These are phyloP conservation scores for Epinephelus coioides DNA, from an alignment of 2,797 vertebrate species.

Conservation along the genomic window DNA sequence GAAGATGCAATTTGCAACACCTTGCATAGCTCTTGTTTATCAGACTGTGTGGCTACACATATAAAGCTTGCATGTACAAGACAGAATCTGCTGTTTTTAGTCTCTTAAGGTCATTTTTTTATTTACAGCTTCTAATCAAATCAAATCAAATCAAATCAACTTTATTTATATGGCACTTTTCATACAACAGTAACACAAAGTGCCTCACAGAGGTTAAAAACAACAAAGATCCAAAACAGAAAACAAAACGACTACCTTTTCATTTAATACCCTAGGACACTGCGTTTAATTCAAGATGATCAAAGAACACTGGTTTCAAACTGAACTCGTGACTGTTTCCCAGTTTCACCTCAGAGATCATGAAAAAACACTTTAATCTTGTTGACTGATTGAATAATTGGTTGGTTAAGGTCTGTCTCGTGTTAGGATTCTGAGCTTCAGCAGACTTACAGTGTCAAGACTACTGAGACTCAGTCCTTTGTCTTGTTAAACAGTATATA, in stretches of 20 bases:
- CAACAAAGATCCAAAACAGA: no score
- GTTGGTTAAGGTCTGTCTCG: not conserved
- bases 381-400: conserved; percentile 50
- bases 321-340: not conserved
- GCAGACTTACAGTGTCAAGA: not conserved
- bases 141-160: no score
- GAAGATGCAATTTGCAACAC: not conserved
- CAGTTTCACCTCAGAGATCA: not conserved
- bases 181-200: no score
- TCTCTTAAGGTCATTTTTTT: not conserved
- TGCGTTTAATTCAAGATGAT: not conserved
- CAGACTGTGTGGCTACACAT: not conserved
- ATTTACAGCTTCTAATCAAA: not conserved
- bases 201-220: no score
- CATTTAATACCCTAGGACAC: not conserved
- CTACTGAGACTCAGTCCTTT: not conserved
- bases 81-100: not conserved
- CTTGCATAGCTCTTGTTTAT: not conserved
- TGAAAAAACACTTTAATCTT: conserved; percentile 1
- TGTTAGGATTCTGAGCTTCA: not conserved
- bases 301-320: not conserved
- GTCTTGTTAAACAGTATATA: not conserved
- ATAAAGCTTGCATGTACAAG: not conserved
- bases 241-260: no score
- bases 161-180: no score